Evolutionary conservation across 1,140 invertebrate species (phyloP).

Genomic region (Danaus plexippus): DNA sequence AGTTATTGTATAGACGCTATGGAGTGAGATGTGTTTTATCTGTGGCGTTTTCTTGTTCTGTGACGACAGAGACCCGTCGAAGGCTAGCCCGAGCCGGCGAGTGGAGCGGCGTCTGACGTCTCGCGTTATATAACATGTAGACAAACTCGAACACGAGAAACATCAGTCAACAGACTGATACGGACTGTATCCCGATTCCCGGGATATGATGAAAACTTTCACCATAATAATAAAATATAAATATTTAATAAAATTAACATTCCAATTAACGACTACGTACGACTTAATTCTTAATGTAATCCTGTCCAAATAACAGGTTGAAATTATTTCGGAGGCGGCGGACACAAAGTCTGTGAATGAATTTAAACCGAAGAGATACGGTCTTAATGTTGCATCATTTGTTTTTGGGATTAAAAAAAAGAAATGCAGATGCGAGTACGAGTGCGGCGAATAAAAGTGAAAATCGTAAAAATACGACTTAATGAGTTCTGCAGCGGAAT

Average conservation of each 20-base stretch:
- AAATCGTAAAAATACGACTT: conserved; percentile 26
- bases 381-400: conserved; percentile 15
- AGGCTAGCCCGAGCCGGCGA: conserved; percentile 28
- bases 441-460: conserved; percentile 13
- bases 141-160: conserved; percentile 36
- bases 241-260: conserved; percentile 1
- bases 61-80: conserved; percentile 42
- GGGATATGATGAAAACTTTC: too few species aligned
- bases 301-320: too few species aligned
- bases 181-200: too few species aligned
- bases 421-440: conserved; percentile 17
- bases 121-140: conserved; percentile 43
- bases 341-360: conserved; percentile 8
- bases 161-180: too few species aligned
- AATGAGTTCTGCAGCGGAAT: conserved; percentile 14
- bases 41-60: conserved; percentile 29
- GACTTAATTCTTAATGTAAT: too few species aligned
- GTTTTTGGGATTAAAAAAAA: conserved; percentile 17
- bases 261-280: neutral
- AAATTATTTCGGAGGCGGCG: too few species aligned
- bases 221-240: too few species aligned
- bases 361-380: conserved; percentile 16
- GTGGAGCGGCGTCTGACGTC: conserved; percentile 21
- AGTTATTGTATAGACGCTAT: too few species aligned
- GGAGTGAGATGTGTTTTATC: conserved; percentile 8